Conservation (phyloP, 2,797 vertebrate species). For the Taeniopygia guttata region DNA sequence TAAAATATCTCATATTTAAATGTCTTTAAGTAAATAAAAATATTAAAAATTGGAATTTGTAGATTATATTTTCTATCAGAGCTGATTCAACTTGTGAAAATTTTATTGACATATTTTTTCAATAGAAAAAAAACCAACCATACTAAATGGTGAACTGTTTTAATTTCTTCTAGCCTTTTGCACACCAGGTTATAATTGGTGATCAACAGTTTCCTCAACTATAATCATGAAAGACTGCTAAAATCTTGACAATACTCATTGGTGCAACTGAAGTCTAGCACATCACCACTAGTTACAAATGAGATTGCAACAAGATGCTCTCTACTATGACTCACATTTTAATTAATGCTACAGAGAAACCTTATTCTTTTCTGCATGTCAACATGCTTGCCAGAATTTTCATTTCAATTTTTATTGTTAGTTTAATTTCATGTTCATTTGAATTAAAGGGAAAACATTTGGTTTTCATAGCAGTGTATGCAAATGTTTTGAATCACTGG, state of each 20-base stretch:
- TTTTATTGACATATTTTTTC: neutral
- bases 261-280: neutral
- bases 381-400: conserved; percentile 9
- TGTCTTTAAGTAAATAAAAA: neutral
- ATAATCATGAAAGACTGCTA: neutral
- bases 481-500: conserved; percentile 58
- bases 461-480: conserved; percentile 39
- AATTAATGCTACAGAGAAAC: neutral
- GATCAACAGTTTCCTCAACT: neutral
- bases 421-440: conserved; percentile 33
- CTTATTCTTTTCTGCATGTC: neutral
- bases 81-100: neutral
- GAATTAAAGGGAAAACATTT: conserved; percentile 52
- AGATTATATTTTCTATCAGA: neutral
- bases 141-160: neutral
- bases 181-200: neutral
- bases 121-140: neutral
- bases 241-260: neutral
- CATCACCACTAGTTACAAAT: neutral
- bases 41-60: neutral
- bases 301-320: neutral
- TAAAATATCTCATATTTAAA: neutral
- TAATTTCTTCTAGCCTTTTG: neutral
- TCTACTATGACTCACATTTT: neutral
- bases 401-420: conserved; percentile 30